These are phyloP conservation scores for Drosophila mojavensis DNA, from an alignment of 1,140 invertebrate genomes.

Conservation along the genomic window DNA sequence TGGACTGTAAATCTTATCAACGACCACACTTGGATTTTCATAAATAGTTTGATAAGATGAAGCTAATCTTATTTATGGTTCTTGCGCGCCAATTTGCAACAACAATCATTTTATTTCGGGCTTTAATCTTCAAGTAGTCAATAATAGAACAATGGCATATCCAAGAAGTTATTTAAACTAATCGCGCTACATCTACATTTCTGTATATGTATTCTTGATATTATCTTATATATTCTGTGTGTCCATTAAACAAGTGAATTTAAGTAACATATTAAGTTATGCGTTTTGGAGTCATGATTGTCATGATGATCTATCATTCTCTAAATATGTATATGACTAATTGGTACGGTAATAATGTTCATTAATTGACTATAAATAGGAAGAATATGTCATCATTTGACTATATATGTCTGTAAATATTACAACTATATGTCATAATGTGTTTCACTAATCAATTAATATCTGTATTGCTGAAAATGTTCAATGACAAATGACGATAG, in stretches of 20 bases:
- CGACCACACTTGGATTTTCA: slow-evolving; percentile 60
- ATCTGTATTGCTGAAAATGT: slow-evolving; percentile 9
- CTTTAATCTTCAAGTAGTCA: background rate
- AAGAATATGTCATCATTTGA: too few species aligned
- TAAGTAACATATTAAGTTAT: too few species aligned
- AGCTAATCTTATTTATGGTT: slow-evolving; percentile 58
- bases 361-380: too few species aligned
- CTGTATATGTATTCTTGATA: too few species aligned
- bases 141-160: background rate
- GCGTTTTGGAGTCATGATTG: too few species aligned
- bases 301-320: too few species aligned
- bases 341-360: too few species aligned
- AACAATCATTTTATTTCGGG: background rate
- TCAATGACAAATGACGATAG: slow-evolving; percentile 15
- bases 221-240: too few species aligned
- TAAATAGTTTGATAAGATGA: slow-evolving; percentile 54
- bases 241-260: too few species aligned
- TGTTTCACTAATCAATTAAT: background rate
- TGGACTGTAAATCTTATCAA: slow-evolving; percentile 48
- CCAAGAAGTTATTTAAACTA: background rate
- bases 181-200: background rate
- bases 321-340: too few species aligned
- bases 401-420: too few species aligned
- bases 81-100: slow-evolving; percentile 31
- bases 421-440: background rate